Base-by-base conservation (phyloP, 2,888 invertebrate species). In the Lasioglossum calceatum region DNA sequence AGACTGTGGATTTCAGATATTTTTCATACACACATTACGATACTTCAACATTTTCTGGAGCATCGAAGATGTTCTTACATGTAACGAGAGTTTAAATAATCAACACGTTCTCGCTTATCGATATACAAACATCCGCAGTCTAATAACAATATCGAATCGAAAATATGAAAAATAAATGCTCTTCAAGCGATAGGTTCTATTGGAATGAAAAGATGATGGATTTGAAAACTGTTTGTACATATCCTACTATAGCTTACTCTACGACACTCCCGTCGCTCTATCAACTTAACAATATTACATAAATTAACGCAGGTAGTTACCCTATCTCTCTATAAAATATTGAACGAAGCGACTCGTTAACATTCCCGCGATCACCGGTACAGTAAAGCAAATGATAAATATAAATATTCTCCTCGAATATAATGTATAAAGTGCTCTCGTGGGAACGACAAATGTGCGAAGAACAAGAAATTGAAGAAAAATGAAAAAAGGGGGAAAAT, bases 251-350 rank as follows among this genome's bases (percentile, higher is more conserved):
- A 39, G 42, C 77, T 77, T 77, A 77, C 50, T 16, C 50, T 70
- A 78, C 42, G 61, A 64, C 47, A 64, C 64, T n/a, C 67, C 67
- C 50, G 19, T 27, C 50, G 36, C 39, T 70, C 70, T 78, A 54
- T 78, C 19, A 39, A 71, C 36, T 70, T 70, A 78, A 78, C 39
- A 27, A 39, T 50, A 78, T 16, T 78, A 19, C 47, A 74, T 36
- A 70, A 77, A 76, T 61, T 61, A 76, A 77, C 47, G 70, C 64
- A 71, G 44, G 12, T 23, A n/a, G 39, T 70, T 70, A 23, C 4
- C 36, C 70, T 70, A 70, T 70, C 36, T 61, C 64, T 32, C 70
- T 58, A 64, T n/a, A 77, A 64, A 64, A 64, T 77, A 77, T 64
- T 64, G 64, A 64, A 61, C 61, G 61, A 64, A 64, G 32, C 5